A percentile compares a stretch with the other conserved stretches of the same genome.
phyloP scores from a whole-genome alignment of 2,113 vertebrate genomes.

The Penelope pileata region DNA sequence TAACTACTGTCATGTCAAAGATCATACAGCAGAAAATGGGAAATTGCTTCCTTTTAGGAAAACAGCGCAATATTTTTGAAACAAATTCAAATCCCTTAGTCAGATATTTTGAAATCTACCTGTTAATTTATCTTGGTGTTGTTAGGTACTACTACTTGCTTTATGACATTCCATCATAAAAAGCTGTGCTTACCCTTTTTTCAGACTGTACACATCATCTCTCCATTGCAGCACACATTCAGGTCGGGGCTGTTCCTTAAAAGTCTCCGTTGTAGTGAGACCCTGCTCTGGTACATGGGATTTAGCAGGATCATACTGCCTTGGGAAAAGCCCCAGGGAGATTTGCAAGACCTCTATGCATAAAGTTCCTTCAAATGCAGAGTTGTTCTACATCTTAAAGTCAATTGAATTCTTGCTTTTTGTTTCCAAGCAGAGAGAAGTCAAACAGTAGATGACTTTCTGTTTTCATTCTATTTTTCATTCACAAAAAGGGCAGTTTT shows the following conservation, averaged over 20 bases:
- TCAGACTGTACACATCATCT: neutral
- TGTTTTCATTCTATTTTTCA: slow-evolving; percentile 32
- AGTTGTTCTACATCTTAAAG: neutral
- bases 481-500: slow-evolving; percentile 43
- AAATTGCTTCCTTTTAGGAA: slow-evolving; percentile 10
- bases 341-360: neutral
- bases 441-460: neutral
- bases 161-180: neutral
- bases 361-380: neutral
- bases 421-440: neutral
- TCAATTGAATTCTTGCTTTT: neutral
- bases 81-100: neutral
- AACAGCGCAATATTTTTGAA: neutral
- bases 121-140: neutral
- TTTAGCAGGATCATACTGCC: neutral
- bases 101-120: neutral
- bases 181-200: neutral
- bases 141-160: neutral
- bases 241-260: neutral
- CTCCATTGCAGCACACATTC: neutral
- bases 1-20: slow-evolving; percentile 9
- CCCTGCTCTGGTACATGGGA: neutral
- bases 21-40: slow-evolving; percentile 8
- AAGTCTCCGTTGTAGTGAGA: neutral
- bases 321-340: neutral